Evolutionary conservation across 2,113 vertebrate genomes (phyloP), one percentile per base, ranked within the genome.

Genomic region (Pangasianodon hypophthalmus): DNA sequence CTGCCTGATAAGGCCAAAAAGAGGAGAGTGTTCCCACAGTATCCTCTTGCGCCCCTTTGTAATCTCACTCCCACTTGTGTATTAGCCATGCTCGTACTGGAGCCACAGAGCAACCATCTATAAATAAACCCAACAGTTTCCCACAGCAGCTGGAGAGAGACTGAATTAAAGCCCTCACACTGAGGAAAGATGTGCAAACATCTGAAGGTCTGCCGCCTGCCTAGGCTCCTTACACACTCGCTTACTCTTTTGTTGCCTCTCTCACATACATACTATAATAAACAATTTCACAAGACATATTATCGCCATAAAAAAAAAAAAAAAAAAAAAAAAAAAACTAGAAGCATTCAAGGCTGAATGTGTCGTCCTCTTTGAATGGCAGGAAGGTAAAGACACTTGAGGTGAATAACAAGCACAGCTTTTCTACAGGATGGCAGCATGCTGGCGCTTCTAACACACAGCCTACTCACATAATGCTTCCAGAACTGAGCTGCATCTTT

Each of bases 71-170:
- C 77, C 62, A 83, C 24, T 88, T 82, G 77, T 9, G 54, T 44
- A 50, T 44, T n/a, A n/a, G 48, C 50, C 87, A 56, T 37, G 26
- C 24, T 67, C 73, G 37, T 2, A n/a, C 84, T 87, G 67, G 52
- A 62, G 79, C 86, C 84, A 58, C 4, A 14, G 64, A 52, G n/a
- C 69, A 86, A 48, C n/a, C 64, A 4, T 64, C 90, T 92, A 92
- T 90, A 92, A 92, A 92, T 88, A 92, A 94, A 93, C 86, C 67
- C 29, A 87, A 73, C 73, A 83, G 91, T 95, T 95, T 95, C 94
- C 93, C 94, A 95, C 92, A 92, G 56, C 77, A 67, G 67, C 80
- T 69, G 44, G 79, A 80, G 58, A 86, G 56, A 87, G 44, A 58
- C 44, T 0, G 41, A 62, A 62, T 67, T 90, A 83, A 88, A 91